A percentile compares a stretch with the other conserved stretches of the same genome.
phyloP scores from a whole-genome alignment of 2,888 invertebrate genomes.

The Ypsolopha sequella region DNA sequence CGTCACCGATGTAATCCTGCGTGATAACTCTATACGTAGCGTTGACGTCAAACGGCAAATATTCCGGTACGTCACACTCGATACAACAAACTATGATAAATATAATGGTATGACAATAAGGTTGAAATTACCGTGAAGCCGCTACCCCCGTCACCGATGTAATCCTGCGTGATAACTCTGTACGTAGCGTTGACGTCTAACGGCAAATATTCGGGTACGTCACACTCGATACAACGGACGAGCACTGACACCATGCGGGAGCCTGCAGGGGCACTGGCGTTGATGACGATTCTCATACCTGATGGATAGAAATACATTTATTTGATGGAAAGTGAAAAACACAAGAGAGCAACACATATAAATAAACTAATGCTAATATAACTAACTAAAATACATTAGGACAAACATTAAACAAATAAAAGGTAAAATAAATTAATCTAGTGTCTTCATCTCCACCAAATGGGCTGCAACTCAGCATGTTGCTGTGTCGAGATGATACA shows the following conservation, averaged over 20 bases:
- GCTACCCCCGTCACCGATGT: constrained; percentile 78
- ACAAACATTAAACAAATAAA: no score
- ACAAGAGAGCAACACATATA: no score
- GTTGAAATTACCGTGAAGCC: constrained; percentile 61
- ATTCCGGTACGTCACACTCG: constrained; percentile 74
- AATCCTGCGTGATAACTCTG: constrained; percentile 72
- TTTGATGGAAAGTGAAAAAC: no score
- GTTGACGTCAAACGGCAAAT: constrained; percentile 65
- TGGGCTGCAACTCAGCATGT: no score
- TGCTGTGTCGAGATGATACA: no score
- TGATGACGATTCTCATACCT: constrained; percentile 73
- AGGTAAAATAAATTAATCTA: no score
- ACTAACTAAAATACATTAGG: no score
- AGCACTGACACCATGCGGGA: constrained; percentile 67
- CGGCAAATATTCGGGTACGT: constrained; percentile 72
- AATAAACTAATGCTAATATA: no score
- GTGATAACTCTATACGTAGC: constrained; percentile 46
- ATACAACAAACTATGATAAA: constrained; percentile 68
- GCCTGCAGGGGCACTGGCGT: constrained; percentile 70
- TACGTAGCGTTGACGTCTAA: constrained; percentile 71
- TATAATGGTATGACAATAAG: no score
- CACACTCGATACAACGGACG: constrained; percentile 74
- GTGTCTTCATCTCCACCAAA: no score
- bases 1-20: constrained; percentile 72
- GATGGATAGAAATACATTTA: no score